Evolutionary conservation across 1,140 invertebrate genomes (phyloP), one percentile per base, ranked within the genome.

Genomic region (Trichonephila inaurata): DNA sequence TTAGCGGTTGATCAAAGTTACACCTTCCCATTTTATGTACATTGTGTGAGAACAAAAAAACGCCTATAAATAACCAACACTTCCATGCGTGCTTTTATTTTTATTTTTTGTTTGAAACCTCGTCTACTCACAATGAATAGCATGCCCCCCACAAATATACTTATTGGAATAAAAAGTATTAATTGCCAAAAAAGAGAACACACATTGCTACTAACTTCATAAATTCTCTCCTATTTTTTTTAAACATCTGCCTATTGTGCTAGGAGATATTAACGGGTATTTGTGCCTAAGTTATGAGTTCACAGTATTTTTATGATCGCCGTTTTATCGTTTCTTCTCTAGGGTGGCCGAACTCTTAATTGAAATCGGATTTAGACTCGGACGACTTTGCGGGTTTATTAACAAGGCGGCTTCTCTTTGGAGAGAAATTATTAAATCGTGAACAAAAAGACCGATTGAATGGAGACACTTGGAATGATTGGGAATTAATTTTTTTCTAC

Each of bases 191-290:
- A 77, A 40, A 77, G 33, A 33, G 33, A 77, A 40, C 24, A 28
- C 14, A 28, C 62, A 64, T 64, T 64, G 21, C 16, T 18, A 19
- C 62, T 19, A 64, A 18, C 62, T 64, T 64, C 62, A 21, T 21
- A 18, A 64, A 21, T 64, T 77, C 72, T 16, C 72, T 28, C 28
- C 72, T 40, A 77, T 77, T 77, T 77, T 40, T 14, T 64, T 21
- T 18, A 64, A 19, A 21, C 62, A 19, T 18, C 21, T 64, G 6
- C 21, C 62, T 8, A 77, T 33, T 40, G 72, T 77, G 72, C 28
- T 33, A 18, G 33, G 28, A 14, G 82, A 58, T 83, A 83, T 58
- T 83, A 83, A 24, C 82, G 82, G 82, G 82, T 83, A 83, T 83
- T 83, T 83, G 51, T 58, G 51, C 7, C 44, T 60, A 21, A 83